Conservation (phyloP, 2,113 vertebrate genomes). For the Nibea coibor region DNA sequence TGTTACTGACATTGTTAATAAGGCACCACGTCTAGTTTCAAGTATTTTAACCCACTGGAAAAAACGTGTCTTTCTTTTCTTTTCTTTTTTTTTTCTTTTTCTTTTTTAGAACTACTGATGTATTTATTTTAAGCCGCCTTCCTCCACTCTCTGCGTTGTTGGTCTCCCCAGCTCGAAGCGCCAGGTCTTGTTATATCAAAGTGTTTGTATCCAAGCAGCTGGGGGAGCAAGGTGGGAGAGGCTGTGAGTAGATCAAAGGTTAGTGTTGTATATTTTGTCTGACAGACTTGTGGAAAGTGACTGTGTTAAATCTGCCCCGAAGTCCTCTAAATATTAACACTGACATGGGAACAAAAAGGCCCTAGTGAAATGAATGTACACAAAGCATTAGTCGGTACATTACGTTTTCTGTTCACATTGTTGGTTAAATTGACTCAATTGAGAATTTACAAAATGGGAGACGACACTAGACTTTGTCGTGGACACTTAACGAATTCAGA, state of each 20-base stretch:
- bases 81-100: neutral
- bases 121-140: conserved; percentile 69
- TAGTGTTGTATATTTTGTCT: conserved; percentile 16
- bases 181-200: conserved; percentile 40
- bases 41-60: conserved; percentile 59
- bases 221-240: neutral
- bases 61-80: conserved; percentile 25
- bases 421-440: neutral
- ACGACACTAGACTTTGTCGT: neutral
- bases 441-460: neutral
- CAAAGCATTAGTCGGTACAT: neutral
- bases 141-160: conserved; percentile 21
- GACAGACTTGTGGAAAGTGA: neutral
- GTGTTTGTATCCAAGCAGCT: conserved; percentile 50
- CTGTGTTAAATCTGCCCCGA: conserved; percentile 3
- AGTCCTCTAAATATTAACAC: conserved; percentile 13
- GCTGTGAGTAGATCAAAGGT: conserved; percentile 18
- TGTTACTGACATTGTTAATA: conserved; percentile 11
- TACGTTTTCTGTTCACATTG: neutral
- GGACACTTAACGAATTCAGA: conserved; percentile 6
- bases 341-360: conserved; percentile 6
- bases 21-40: conserved; percentile 40
- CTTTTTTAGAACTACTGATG: conserved; percentile 66
- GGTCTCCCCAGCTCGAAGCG: conserved; percentile 24
- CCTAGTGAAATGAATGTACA: neutral